A percentile compares a stretch with the other conserved stretches of the same genome.
phyloP scores from a whole-genome alignment of 2,888 invertebrate genomes.

The Yponomeuta cagnagella region DNA sequence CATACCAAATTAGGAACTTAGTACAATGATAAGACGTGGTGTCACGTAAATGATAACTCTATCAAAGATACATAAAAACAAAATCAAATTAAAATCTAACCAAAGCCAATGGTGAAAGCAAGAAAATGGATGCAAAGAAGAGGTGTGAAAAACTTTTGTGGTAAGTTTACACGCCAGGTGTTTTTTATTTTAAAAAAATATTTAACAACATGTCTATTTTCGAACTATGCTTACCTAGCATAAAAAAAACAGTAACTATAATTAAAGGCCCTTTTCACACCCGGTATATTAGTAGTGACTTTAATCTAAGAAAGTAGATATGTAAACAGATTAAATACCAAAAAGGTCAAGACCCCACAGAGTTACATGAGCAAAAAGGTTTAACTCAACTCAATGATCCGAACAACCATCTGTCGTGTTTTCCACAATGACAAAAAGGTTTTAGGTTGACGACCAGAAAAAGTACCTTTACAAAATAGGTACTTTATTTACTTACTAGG shows the following conservation, averaged over 20 bases:
- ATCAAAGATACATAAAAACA: not conserved
- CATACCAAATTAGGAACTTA: not conserved
- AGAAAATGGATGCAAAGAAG: conserved; percentile 17
- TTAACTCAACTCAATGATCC: not conserved
- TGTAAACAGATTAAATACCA: too few relatives aligned
- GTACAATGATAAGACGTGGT: not conserved
- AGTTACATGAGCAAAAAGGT: not conserved
- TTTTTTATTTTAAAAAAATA: too few relatives aligned
- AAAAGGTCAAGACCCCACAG: not conserved
- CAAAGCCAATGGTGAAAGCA: conserved; percentile 23
- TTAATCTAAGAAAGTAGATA: too few relatives aligned
- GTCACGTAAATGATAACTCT: not conserved
- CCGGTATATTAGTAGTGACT: too few relatives aligned
- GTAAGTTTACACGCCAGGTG: conserved; percentile 17
- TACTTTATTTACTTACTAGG: not conserved
- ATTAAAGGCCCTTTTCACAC: too few relatives aligned
- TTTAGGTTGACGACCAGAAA: not conserved
- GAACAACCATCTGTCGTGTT: not conserved
- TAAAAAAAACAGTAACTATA: too few relatives aligned
- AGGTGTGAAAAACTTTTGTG: conserved; percentile 20
- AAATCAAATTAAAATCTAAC: conserved; percentile 22
- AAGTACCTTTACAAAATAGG: not conserved
- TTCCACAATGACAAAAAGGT: not conserved
- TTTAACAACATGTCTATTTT: too few relatives aligned
- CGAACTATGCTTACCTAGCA: too few relatives aligned